A percentile compares a stretch with the other conserved stretches of the same genome.
Evolutionary conservation across 2,797 vertebrate genomes (phyloP).

Genomic region (Falco cherrug): DNA sequence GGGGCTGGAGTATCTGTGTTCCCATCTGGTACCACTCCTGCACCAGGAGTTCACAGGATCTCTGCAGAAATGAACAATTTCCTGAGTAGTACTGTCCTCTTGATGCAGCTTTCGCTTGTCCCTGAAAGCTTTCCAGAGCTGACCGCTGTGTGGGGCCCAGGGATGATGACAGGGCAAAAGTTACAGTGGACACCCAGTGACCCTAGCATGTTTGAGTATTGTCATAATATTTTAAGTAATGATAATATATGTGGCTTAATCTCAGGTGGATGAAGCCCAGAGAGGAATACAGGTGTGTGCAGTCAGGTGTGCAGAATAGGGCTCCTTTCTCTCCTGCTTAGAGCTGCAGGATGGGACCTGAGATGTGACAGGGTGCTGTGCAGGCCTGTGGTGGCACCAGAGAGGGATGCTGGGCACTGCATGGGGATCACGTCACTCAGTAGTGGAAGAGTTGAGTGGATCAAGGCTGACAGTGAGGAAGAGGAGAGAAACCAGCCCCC

Average conservation of each 20-base stretch:
- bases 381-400: background rate
- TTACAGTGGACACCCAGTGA: background rate
- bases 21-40: background rate
- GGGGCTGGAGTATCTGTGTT: background rate
- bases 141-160: background rate
- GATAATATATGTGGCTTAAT: background rate
- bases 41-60: background rate
- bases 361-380: background rate
- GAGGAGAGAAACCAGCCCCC: background rate
- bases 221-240: background rate
- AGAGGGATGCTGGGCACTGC: rapidly evolving
- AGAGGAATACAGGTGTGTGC: background rate
- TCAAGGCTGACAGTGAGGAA: background rate
- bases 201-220: background rate
- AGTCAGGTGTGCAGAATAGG: background rate
- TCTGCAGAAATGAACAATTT: background rate
- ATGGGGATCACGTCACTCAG: background rate
- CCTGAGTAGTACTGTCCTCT: background rate
- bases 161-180: background rate
- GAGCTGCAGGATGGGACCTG: background rate
- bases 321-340: background rate
- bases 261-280: background rate
- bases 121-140: background rate
- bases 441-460: background rate
- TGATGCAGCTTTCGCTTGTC: background rate